A percentile compares a stretch with the other conserved stretches of the same genome.
These are phyloP conservation scores for Hypsibius dujardini DNA, from an alignment of 1,140 invertebrate species.

Conservation along the genomic window DNA sequence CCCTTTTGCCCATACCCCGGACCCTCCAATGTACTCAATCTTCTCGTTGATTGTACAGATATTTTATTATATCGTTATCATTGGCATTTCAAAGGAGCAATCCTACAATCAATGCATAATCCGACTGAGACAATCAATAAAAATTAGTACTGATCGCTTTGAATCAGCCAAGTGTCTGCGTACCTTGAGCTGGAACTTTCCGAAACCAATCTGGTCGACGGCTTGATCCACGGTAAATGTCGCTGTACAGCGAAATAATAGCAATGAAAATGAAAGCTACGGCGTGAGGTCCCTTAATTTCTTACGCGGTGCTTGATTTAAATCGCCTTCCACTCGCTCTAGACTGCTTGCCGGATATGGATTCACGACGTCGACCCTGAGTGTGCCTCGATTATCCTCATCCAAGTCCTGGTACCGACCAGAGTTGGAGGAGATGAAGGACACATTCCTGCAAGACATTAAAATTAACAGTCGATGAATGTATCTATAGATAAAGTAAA, in stretches of 20 bases:
- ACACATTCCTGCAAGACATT: neutral
- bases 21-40: too few species aligned
- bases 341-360: neutral
- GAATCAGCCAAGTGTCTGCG: slow-evolving; percentile 33
- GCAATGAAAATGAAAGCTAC: neutral
- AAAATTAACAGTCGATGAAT: neutral
- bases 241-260: slow-evolving; percentile 41
- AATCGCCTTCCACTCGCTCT: neutral
- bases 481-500: too few species aligned
- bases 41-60: too few species aligned
- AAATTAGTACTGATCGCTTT: slow-evolving; percentile 15
- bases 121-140: too few species aligned
- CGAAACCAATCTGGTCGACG: slow-evolving; percentile 85
- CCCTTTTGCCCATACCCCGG: too few species aligned
- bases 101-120: too few species aligned
- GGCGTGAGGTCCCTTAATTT: neutral
- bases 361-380: neutral
- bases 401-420: neutral
- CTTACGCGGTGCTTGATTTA: neutral
- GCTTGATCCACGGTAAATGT: slow-evolving; percentile 85
- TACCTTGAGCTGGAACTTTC: slow-evolving; percentile 75
- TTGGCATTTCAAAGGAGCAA: too few species aligned
- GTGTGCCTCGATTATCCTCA: too few species aligned
- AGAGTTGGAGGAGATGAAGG: neutral
- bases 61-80: neutral